Evolutionary conservation across 2,113 vertebrate species (phyloP).

Genomic region (Acrocephalus arundinaceus): DNA sequence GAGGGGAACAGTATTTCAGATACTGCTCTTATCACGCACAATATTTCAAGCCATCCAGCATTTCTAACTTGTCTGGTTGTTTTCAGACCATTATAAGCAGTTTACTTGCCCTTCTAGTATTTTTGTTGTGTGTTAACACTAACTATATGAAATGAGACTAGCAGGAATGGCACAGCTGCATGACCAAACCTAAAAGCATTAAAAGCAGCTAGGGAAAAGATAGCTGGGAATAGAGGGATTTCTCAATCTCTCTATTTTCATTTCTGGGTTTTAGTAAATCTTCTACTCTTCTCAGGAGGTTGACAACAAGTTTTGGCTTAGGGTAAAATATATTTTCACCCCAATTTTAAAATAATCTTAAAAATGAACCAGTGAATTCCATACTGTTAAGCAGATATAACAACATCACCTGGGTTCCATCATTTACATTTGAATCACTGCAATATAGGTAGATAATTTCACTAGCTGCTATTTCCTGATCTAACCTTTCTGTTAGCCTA

Average conservation of each 20-base stretch:
- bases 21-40: background rate
- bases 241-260: background rate
- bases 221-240: background rate
- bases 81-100: background rate
- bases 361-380: background rate
- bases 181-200: background rate
- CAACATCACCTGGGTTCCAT: background rate
- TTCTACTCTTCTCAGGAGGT: background rate
- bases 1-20: background rate
- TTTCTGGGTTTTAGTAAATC: background rate
- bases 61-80: background rate
- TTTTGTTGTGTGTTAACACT: background rate
- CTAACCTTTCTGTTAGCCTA: background rate
- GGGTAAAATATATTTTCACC: background rate
- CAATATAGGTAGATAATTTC: background rate
- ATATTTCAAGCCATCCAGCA: background rate
- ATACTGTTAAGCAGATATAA: background rate
- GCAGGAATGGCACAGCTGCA: background rate
- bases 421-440: background rate
- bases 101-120: background rate
- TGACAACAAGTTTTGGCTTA: background rate
- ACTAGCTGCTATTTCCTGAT: background rate
- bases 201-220: background rate
- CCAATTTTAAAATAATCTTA: background rate
- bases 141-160: background rate